Conservation (phyloP, 2,113 vertebrate genomes). For the Chelonoidis abingdonii region DNA sequence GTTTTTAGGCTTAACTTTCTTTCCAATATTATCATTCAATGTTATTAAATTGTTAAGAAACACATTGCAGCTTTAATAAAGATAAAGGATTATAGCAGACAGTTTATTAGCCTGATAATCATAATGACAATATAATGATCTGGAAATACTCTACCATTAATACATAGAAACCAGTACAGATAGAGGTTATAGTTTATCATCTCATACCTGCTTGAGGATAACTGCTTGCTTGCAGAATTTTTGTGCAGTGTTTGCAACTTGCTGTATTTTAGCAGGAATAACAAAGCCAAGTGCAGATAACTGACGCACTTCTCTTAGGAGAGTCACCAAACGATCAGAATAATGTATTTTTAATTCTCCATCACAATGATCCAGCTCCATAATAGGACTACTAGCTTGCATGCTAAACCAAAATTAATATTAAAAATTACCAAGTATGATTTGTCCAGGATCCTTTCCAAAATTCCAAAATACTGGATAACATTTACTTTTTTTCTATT, state of each 20-base stretch:
- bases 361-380: constrained; percentile 92
- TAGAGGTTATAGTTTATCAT: not conserved
- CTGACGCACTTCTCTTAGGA: constrained; percentile 94
- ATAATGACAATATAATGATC: constrained; percentile 4
- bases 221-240: constrained; percentile 96
- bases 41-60: not conserved
- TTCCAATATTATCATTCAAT: not conserved
- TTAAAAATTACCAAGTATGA: not conserved
- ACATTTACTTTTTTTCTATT: constrained; percentile 7
- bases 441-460: not conserved
- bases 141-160: not conserved
- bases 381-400: constrained; percentile 90
- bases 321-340: constrained; percentile 91
- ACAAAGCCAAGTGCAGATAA: constrained; percentile 92
- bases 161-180: constrained; percentile 8
- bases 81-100: not conserved
- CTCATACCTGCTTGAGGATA: constrained; percentile 91
- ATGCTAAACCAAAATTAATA: constrained; percentile 81
- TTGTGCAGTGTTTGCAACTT: constrained; percentile 87
- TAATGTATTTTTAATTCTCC: constrained; percentile 94
- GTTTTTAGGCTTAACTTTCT: not conserved
- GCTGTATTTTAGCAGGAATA: constrained; percentile 92
- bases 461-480: constrained; percentile 10
- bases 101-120: not conserved
- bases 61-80: not conserved